phyloP scores from a whole-genome alignment of 2,797 vertebrate species.

The Gila robusta region DNA sequence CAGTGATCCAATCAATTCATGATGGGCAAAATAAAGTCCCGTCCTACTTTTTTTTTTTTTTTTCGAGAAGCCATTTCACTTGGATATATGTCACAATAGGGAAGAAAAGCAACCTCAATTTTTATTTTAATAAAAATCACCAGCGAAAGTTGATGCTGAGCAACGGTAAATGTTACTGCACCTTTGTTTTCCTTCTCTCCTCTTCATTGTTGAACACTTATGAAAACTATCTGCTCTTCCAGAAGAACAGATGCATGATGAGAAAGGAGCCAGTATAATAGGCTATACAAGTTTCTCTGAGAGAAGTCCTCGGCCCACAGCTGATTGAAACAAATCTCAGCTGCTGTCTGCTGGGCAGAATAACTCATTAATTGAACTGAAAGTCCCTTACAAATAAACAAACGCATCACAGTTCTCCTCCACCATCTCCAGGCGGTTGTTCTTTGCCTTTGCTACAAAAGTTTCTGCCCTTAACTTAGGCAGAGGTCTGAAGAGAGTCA shows the following conservation, averaged over 20 bases:
- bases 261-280: not conserved
- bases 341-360: conserved; percentile 26
- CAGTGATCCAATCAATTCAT: not conserved
- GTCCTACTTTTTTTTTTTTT: not conserved
- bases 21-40: not conserved
- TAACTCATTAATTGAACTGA: conserved; percentile 52
- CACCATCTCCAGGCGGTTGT: conserved; percentile 45
- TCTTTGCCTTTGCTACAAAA: conserved; percentile 46
- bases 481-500: conserved; percentile 47
- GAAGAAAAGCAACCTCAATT: not conserved
- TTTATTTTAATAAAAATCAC: not conserved
- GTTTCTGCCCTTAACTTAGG: conserved; percentile 45
- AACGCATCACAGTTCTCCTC: conserved; percentile 36
- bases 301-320: conserved; percentile 4
- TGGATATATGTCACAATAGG: not conserved
- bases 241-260: conserved; percentile 34
- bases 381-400: conserved; percentile 52
- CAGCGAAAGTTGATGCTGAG: not conserved
- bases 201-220: conserved; percentile 13
- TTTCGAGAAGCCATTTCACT: too few relatives aligned
- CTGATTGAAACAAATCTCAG: conserved; percentile 46
- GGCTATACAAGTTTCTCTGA: conserved; percentile 15
- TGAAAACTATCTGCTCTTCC: conserved; percentile 33
- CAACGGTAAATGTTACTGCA: not conserved
- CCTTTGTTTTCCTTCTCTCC: conserved; percentile 1